Base-by-base conservation (phyloP, 2,113 vertebrate genomes). In the Typhlomys cinereus region DNA sequence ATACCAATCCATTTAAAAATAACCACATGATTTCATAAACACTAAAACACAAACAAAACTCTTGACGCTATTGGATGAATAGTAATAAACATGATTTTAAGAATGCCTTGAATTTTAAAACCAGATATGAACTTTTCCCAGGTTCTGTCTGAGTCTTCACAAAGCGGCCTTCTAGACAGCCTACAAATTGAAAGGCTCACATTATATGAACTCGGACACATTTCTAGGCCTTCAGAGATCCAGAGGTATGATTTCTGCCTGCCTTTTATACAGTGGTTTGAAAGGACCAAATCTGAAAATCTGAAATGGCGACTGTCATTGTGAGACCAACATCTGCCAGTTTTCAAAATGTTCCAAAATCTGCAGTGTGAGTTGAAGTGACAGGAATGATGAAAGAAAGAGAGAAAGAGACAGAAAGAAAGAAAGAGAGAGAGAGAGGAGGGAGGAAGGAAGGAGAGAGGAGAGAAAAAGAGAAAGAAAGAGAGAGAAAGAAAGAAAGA, bases 1-100 rank as follows among this genome's bases (percentile, higher is more conserved):
- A 93, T 83, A 93, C 44, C 0, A 1, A 85, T 18, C 71, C 1
- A 14, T 80, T 96, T 96, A 89, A 94, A 96, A 95, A 95, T 81
- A 94, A 69, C 64, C 90, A 20, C 54, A 66, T 31, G 67, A 89
- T 94, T 95, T 93, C 4, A 0, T 91, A 95, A 93, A 92, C 70
- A 64, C 50, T 92, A 67, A 94, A 94, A 84, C 36, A 94, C 83
- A 92, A 86, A 61, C 54, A 80, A 87, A 95, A 83, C 70, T 67
- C 71, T 69, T 84, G 52, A 91, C 86, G 84, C 75, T 84, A 46
- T 83, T 79, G 80, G 29, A 54, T 82, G 86, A 85, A 76, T 67
- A 75, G 21, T 76, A 36, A 85, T 88, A 88, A 86, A 90, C 85
- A 89, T 48, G 76, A 87, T n/a, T n/a, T n/a, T 78, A 21, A 13